Percentiles rank a stretch among this genome's conserved stretches.
phyloP scores from a whole-genome alignment of 2,113 vertebrate genomes.

The Cyprinodon tularosa region DNA sequence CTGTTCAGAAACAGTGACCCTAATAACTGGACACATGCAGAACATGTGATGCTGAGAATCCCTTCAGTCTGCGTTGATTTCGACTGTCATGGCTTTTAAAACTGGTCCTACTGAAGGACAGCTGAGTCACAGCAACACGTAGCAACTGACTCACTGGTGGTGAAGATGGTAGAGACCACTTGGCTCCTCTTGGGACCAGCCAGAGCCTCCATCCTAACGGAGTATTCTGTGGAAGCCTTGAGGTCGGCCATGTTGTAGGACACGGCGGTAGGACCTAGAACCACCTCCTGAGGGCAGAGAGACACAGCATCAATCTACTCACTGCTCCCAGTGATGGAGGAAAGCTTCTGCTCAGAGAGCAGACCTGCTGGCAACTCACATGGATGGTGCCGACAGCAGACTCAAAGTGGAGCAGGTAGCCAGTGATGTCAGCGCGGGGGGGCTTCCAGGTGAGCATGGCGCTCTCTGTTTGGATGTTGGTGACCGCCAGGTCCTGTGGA shows the following conservation, averaged over 20 bases:
- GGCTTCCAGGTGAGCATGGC: conserved; percentile 88
- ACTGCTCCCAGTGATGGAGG: background rate
- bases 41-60: too few relatives aligned
- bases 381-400: conserved; percentile 86
- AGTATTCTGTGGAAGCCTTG: conserved; percentile 88
- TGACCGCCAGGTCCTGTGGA: conserved; percentile 86
- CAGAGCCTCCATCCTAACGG: conserved; percentile 86
- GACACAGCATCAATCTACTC: background rate
- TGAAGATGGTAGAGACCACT: conserved; percentile 83
- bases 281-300: conserved; percentile 82
- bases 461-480: conserved; percentile 91
- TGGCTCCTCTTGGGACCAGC: conserved; percentile 86
- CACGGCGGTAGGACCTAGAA: conserved; percentile 85
- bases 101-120: too few relatives aligned
- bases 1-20: too few relatives aligned
- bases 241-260: conserved; percentile 89
- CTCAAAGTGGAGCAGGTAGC: conserved; percentile 91
- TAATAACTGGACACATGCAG: too few relatives aligned
- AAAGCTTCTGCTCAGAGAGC: background rate
- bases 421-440: conserved; percentile 88
- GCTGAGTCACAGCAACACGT: background rate
- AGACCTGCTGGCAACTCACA: conserved; percentile 70
- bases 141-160: conserved; percentile 86
- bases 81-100: too few relatives aligned
- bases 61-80: too few relatives aligned